Conservation (phyloP, 1,140 invertebrate species). For the Drosophila punjabiensis region DNA sequence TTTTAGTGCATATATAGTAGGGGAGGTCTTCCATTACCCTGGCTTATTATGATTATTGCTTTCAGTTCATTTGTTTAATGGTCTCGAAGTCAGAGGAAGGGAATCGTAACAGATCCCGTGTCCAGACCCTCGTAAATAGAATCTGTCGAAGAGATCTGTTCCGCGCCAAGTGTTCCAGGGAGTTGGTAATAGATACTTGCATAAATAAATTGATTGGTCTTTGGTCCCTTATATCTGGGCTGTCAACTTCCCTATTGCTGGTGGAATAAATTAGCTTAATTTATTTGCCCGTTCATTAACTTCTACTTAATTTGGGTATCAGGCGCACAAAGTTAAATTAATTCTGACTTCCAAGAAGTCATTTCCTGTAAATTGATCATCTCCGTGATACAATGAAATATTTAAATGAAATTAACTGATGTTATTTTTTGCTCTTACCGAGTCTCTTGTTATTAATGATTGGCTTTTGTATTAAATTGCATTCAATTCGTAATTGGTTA, state of each 20-base stretch:
- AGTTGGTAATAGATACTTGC: constrained; percentile 50
- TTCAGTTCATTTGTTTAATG: constrained; percentile 79
- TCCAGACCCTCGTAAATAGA: constrained; percentile 36
- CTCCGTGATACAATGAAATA: background rate
- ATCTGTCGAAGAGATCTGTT: constrained; percentile 25
- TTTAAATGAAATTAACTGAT: constrained; percentile 11
- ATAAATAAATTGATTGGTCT: constrained; percentile 44
- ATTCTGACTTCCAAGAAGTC: constrained; percentile 23
- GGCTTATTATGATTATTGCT: constrained; percentile 76
- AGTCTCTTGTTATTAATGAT: constrained; percentile 2
- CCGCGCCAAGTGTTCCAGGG: constrained; percentile 27
- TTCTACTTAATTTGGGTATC: constrained; percentile 10
- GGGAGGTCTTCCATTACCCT: constrained; percentile 9
- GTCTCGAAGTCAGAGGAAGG: constrained; percentile 18
- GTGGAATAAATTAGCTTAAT: constrained; percentile 44
- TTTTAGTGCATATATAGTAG: constrained; percentile 6
- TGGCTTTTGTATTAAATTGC: constrained; percentile 19
- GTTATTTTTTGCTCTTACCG: background rate
- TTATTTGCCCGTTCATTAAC: constrained; percentile 36
- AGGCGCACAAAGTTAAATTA: constrained; percentile 14
- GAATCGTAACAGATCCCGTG: constrained; percentile 9
- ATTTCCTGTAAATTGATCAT: constrained; percentile 24
- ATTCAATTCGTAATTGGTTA: constrained; percentile 22
- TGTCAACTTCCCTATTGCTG: constrained; percentile 32
- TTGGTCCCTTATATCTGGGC: constrained; percentile 16